These are phyloP conservation scores for Lutjanus erythropterus DNA, from an alignment of 2,113 vertebrate species.

Conservation along the genomic window DNA sequence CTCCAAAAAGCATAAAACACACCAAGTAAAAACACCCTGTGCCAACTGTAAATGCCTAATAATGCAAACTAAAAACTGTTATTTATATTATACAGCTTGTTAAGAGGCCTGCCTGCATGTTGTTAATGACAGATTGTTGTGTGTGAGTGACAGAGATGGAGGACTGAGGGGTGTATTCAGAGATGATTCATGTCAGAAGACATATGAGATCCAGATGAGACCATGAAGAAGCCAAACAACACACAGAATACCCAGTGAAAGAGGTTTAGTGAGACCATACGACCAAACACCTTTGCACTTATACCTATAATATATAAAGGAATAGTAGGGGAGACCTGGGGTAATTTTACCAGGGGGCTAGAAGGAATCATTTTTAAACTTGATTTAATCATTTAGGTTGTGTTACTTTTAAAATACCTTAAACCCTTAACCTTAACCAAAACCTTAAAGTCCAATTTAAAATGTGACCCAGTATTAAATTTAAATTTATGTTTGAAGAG, in stretches of 20 bases:
- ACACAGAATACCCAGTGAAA: not conserved
- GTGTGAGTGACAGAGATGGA: slow-evolving; percentile 8
- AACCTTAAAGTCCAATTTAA: too few relatives aligned
- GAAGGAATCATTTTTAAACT: too few relatives aligned
- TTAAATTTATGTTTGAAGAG: too few relatives aligned
- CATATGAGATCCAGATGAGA: slow-evolving; percentile 25
- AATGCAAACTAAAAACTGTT: slow-evolving; percentile 18
- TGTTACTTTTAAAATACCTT: too few relatives aligned
- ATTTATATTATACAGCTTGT: not conserved
- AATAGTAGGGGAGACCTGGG: too few relatives aligned
- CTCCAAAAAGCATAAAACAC: not conserved
- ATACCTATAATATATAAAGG: not conserved
- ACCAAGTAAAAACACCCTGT: not conserved
- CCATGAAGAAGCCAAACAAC: not conserved
- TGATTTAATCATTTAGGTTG: too few relatives aligned
- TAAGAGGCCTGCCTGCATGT: not conserved
- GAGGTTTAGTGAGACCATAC: not conserved
- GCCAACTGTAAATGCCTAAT: not conserved
- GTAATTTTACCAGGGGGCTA: too few relatives aligned
- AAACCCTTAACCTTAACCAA: too few relatives aligned
- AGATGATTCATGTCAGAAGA: slow-evolving; percentile 10
- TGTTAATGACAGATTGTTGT: not conserved
- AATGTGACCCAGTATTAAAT: too few relatives aligned
- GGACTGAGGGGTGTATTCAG: not conserved
- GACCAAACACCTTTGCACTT: not conserved